Evolutionary conservation across 2,113 vertebrate genomes (phyloP), one percentile per base, ranked within the genome.

Genomic region (Percina caprodes): DNA sequence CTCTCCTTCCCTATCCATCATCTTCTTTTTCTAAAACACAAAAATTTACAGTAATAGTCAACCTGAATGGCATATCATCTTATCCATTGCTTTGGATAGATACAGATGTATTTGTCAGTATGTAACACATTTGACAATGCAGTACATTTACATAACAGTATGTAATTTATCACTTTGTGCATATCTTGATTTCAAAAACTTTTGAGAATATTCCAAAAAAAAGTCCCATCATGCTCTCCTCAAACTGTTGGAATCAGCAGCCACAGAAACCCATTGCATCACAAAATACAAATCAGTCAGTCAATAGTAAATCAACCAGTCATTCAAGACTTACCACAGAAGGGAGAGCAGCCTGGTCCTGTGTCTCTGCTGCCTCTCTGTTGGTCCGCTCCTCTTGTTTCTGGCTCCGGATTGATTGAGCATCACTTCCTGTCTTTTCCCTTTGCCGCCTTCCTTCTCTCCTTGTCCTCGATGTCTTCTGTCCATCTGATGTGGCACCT

Each of bases 21-120:
- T 66, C 39, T 16, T 82, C 16, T 77, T 77, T 56, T 11, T 60
- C 87, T 90, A n/a, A 72, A 69, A 61, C 33, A 49, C 54, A 69
- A 13, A 66, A 21, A 24, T 26, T 2, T 10, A 10, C 39, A 42
- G 9, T 3, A 13, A 13, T 5, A 14, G 13, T 51, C 10, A 77
- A 59, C 58, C 23, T 33, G 45, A 48, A 54, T 2, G 1, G 15
- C 4, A 2, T 39, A 7, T 39, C 10, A 42, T 2, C 5, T 39
- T 5, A 24, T 21, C 26, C 26, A 18, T 16, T 24, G 4, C 33
- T 24, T 69, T 8, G 4, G 18, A 46, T 19, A 23, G 23, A 45
- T 46, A 8, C 10, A 26, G 14, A 0, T 13, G 9, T 54, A 46
- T 21, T 30, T 2, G 9, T 3, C 6, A 30, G 16, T 21, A 21